These are phyloP conservation scores for Distichodus sexfasciatus DNA, from an alignment of 2,797 vertebrate genomes.

Conservation along the genomic window DNA sequence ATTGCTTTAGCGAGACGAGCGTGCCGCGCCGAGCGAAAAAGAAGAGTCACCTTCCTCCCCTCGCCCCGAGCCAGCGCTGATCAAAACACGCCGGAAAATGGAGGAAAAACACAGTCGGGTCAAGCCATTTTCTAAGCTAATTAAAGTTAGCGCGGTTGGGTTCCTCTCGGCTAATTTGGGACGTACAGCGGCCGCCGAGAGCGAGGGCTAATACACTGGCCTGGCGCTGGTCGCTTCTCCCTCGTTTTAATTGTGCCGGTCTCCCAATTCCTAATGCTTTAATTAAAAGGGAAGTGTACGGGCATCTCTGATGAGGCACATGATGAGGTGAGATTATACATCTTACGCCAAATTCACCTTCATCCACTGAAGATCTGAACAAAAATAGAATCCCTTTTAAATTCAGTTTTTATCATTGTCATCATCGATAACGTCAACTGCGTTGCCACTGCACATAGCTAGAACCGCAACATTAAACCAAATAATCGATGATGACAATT, in stretches of 20 bases:
- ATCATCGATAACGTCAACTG: too few relatives aligned
- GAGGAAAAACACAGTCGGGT: conserved; percentile 33
- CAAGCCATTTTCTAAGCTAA: conserved; percentile 43
- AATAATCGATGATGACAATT: too few relatives aligned
- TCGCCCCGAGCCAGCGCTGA: conserved; percentile 8
- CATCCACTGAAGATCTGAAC: conserved; percentile 14
- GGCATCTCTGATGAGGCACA: conserved; percentile 26
- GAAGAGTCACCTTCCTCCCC: conserved; percentile 10
- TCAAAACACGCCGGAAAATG: conserved; percentile 37
- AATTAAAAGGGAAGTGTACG: conserved; percentile 34
- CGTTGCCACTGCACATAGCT: too few relatives aligned
- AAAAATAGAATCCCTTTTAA: background rate
- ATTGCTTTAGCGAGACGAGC: conserved; percentile 25
- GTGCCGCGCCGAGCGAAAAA: background rate
- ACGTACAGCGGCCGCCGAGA: background rate
- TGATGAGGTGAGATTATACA: conserved; percentile 34
- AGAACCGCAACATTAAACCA: too few relatives aligned
- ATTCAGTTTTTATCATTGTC: too few relatives aligned
- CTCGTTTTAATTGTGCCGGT: conserved; percentile 29
- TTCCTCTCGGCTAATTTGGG: conserved; percentile 20
- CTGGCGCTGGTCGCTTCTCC: background rate
- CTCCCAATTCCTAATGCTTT: conserved; percentile 14
- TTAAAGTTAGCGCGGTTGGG: conserved; percentile 40
- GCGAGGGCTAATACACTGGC: background rate
- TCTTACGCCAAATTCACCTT: conserved; percentile 37